Evolutionary conservation across 1,140 invertebrate genomes (phyloP).

Genomic region (Matsumurasca onukii): DNA sequence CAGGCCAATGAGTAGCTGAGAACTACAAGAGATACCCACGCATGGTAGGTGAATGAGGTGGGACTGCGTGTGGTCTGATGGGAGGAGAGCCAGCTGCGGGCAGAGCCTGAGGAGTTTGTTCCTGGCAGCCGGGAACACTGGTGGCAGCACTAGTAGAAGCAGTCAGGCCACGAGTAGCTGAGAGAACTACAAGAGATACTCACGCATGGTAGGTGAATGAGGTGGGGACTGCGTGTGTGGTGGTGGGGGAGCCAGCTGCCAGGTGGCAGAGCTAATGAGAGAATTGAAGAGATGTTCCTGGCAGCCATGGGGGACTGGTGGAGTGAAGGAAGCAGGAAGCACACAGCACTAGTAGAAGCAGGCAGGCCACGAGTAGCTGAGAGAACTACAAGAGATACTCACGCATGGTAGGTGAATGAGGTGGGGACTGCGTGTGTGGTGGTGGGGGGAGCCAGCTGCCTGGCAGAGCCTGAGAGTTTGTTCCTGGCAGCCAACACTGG

Average conservation of each 20-base stretch:
- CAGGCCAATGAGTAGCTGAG: too few species aligned
- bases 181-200: neutral
- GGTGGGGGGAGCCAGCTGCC: neutral
- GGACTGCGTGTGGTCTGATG: neutral
- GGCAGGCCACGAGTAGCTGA: neutral
- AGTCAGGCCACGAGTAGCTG: too few species aligned
- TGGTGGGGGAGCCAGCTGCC: neutral
- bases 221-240: neutral
- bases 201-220: neutral
- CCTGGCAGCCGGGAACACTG: neutral
- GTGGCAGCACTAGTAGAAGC: too few species aligned
- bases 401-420: neutral
- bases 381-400: neutral
- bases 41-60: neutral
- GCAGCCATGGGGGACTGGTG: neutral
- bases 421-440: neutral
- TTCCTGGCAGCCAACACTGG: neutral
- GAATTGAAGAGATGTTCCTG: neutral
- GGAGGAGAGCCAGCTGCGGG: neutral
- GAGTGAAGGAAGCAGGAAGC: too few species aligned
- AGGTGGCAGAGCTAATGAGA: neutral
- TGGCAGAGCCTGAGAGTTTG: neutral
- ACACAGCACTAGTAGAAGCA: too few species aligned
- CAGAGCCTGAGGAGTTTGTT: neutral
- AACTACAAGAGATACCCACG: neutral